Evolutionary conservation across 2,888 invertebrate species (phyloP), one percentile per base, ranked within the genome.

Genomic region (Leucoptera coffeella): DNA sequence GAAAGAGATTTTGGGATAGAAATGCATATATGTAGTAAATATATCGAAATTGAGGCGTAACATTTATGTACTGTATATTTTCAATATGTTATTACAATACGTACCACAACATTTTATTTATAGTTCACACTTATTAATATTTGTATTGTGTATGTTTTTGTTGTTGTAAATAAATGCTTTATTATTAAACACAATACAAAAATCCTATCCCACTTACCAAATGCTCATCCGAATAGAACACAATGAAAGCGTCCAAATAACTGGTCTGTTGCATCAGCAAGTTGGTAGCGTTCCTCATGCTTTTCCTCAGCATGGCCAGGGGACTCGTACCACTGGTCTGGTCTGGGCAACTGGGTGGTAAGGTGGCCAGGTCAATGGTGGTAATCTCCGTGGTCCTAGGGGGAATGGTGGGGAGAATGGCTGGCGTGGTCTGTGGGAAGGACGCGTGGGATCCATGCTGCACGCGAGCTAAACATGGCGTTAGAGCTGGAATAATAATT

Each of bases 171-270:
- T n/a, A n/a, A n/a, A n/a, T n/a, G n/a, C n/a, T n/a, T n/a, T n/a
- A n/a, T n/a, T n/a, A n/a, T n/a, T n/a, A n/a, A n/a, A n/a, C n/a
- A n/a, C n/a, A n/a, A n/a, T n/a, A n/a, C n/a, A n/a, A n/a, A n/a
- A n/a, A n/a, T n/a, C n/a, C n/a, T n/a, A 17, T 7, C 6, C 17
- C 9, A 17, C 17, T 41, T 54, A 84, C 84, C 76, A 84, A 80
- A 61, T 90, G 90, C 41, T 85, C 87, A 47, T 90, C 90, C 32
- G 78, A 80, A 27, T 81, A 82, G 26, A 87, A 83, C 27, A 90
- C 60, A 28, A 90, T 73, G 39, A 85, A 87, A 1, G 85, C 90
- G 40, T 87, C 78, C 6, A 84, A 50, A 28, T 45, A 43, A 0
- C 53, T 42, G 23, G 47, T 55, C 45, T 52, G 51, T 19, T 29